phyloP scores from a whole-genome alignment of 2,113 vertebrate species.

The Helogale parvula region DNA sequence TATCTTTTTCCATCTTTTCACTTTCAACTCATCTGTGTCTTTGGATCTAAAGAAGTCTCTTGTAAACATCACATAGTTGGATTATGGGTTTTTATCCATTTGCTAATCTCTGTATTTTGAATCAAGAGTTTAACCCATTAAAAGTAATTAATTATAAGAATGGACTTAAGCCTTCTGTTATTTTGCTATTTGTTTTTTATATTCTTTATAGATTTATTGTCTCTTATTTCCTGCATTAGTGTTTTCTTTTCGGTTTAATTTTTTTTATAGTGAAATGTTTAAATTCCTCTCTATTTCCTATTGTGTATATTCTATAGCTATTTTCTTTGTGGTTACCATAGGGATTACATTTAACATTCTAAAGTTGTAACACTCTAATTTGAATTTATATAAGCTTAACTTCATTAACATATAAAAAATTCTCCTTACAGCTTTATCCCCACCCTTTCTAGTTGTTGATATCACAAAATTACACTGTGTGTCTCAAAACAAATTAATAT shows the following conservation, averaged over 20 bases:
- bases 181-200: not conserved
- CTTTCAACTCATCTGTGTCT: not conserved
- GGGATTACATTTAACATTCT: not conserved
- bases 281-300: not conserved
- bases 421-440: not conserved
- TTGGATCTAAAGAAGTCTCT: not conserved
- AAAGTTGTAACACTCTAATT: not conserved
- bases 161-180: not conserved
- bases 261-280: not conserved
- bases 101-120: not conserved
- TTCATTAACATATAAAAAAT: not conserved
- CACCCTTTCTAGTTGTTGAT: not conserved
- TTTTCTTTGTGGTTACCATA: not conserved
- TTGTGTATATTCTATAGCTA: not conserved
- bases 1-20: not conserved
- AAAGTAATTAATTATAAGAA: not conserved
- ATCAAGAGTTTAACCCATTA: not conserved
- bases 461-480: not conserved
- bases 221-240: not conserved
- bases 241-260: not conserved
- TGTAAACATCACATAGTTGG: not conserved
- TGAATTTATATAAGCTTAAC: not conserved
- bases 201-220: not conserved
- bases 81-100: not conserved
- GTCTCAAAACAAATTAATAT: not conserved